Base-by-base conservation (phyloP, 2,888 invertebrate species). In the Mythimna lalbum region DNA sequence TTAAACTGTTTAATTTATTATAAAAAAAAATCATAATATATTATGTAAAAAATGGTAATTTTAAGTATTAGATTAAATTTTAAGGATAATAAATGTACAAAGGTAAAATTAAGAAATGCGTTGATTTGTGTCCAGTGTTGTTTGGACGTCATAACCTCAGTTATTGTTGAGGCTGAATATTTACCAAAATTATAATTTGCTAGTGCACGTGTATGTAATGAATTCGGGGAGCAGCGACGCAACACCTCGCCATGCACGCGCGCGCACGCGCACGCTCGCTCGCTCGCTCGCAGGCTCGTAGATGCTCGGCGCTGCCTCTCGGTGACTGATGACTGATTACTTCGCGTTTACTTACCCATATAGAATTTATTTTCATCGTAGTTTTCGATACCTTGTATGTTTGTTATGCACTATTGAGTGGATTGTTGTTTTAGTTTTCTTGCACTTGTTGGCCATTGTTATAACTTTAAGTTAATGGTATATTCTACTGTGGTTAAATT, bases 361-460 rank as follows among this genome's bases (percentile, higher is more conserved):
- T 83, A 80, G 73, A 80, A 76, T 73, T 80, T 76, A 75, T 63
- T 78, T 77, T 68, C 80, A 76, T 80, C 69, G 76, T 82, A 80
- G 73, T 76, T 75, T 73, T 80, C 81, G 63, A 78, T 82, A 76
- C 73, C 78, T 87, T 85, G 92, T 90, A 92, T 91, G 92, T 92
- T 93, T 91, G 92, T 92, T 92, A 90, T 72, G 94, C 95, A 95
- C 95, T 90, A 87, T 88, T 86, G 92, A 91, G 92, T 94, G 94
- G 88, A 87, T 92, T 92, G 91, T 93, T 93, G 89, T 91, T 88
- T 90, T 92, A 87, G 36, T 87, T 90, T 90, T 90, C 82, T 79
- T 90, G 94, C 95, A 95, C 95, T 87, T 89, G 92, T 93, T 94
- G 92, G 93, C 92, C 93, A 93, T 93, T 93, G 90, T 93, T 93